phyloP scores from a whole-genome alignment of 2,797 vertebrate genomes.

The Sparus aurata region DNA sequence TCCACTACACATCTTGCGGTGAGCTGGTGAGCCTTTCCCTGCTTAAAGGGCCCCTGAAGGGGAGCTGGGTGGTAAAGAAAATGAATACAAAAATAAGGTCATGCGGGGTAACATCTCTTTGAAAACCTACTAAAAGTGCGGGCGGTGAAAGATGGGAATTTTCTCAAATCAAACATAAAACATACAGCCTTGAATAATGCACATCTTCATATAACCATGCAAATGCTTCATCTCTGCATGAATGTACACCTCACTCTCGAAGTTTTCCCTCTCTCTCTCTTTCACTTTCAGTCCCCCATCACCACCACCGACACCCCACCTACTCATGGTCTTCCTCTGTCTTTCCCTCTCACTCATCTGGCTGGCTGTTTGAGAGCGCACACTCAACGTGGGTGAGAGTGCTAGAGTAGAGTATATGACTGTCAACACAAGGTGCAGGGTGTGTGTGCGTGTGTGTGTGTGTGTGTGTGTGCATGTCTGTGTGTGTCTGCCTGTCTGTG shows the following conservation, averaged over 20 bases:
- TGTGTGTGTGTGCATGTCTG: conserved; percentile 33
- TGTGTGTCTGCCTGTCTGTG: conserved; percentile 50
- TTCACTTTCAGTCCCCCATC: conserved; percentile 66
- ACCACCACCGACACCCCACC: conserved; percentile 42
- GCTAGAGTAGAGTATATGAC: conserved; percentile 80
- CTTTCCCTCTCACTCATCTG: conserved; percentile 77
- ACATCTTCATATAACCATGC: conserved; percentile 42
- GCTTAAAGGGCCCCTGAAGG: conserved; percentile 26
- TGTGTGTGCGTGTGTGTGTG: conserved; percentile 59
- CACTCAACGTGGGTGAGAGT: conserved; percentile 78
- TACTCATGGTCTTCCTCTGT: conserved; percentile 64
- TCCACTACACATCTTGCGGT: conserved; percentile 23
- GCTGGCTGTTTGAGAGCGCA: conserved; percentile 75
- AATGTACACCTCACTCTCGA: conserved; percentile 61
- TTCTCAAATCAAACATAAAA: not conserved
- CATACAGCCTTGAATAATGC: not conserved
- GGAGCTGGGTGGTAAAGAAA: conserved; percentile 8
- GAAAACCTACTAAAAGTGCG: conserved; percentile 13
- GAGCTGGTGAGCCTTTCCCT: conserved; percentile 30
- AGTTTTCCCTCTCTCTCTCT: conserved; percentile 64
- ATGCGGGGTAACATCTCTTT: conserved; percentile 14
- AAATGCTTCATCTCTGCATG: conserved; percentile 50
- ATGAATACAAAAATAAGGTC: not conserved
- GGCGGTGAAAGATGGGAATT: not conserved
- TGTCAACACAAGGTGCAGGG: conserved; percentile 78